Base-by-base conservation (phyloP, 2,797 vertebrate species). In the Thripadectes ignobilis region DNA sequence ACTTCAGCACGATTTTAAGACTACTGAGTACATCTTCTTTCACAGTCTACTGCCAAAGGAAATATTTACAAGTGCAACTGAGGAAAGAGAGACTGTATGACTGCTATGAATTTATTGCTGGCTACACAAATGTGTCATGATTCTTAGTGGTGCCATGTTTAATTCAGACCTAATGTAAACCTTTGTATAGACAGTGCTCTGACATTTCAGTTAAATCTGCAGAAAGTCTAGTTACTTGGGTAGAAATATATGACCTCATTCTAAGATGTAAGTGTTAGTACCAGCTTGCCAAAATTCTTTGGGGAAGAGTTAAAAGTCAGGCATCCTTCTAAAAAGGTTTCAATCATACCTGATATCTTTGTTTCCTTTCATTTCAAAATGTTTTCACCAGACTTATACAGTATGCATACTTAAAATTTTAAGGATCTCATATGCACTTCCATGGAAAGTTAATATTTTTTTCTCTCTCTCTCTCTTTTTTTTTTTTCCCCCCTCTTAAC, bases 131-230 rank as follows among this genome's bases (percentile, higher is more conserved):
- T 2, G 15, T 89, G 84, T 89, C 85, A 87, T 82, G 77, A 79
- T 59, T 93, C 80, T 92, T 80, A 65, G 59, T 57, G 65, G 57
- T 92, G 92, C 67, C 86, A 85, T n/a, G 21, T 67, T 57, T 94
- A 93, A 92, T 95, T 95, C 82, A 79, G 77, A 91, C 61, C 52
- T 89, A 94, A 91, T 80, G 74, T 92, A 94, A 93, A 85, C 84
- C 27, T 92, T 87, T 76, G 86, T 68, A 80, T 77, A 87, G 88
- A 49, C 46, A 83, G 57, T 75, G 14, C 27, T 87, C 39, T 89
- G 74, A 55, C 59, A 82, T 57, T 57, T 45, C 39, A 80, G 49
- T 66, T 68, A 86, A 85, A 84, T 78, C 38, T 83, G 20, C 58
- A 75, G 58, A 65, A 93, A 68, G 32, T 17, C 65, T 71, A 34